phyloP scores from a whole-genome alignment of 2,113 vertebrate species.

The Myotis yumanensis region DNA sequence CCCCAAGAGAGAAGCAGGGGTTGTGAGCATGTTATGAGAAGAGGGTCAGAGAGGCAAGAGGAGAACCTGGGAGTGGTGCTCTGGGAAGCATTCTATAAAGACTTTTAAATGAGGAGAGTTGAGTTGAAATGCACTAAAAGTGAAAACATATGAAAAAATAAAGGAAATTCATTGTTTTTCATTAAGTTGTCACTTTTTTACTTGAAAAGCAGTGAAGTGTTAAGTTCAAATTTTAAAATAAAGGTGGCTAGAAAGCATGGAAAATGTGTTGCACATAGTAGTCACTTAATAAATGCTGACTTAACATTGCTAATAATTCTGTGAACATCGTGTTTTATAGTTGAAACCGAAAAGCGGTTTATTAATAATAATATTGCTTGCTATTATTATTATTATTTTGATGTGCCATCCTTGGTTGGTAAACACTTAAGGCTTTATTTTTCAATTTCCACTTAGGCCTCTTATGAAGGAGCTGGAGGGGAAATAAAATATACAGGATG shows the following conservation, averaged over 20 bases:
- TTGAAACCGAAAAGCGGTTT: neutral
- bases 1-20: neutral
- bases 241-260: neutral
- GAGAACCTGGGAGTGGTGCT: neutral
- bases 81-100: neutral
- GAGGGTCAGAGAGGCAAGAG: neutral
- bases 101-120: neutral
- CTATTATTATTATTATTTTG: neutral
- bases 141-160: neutral
- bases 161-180: neutral
- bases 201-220: neutral
- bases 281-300: neutral
- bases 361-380: neutral
- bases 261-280: neutral
- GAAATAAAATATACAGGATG: slow-evolving; percentile 94
- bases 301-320: neutral
- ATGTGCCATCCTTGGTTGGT: neutral
- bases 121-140: neutral
- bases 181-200: neutral
- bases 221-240: neutral
- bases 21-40: neutral
- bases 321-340: neutral
- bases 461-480: slow-evolving; percentile 81
- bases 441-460: slow-evolving; percentile 78
- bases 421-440: neutral